phyloP scores from a whole-genome alignment of 2,797 vertebrate genomes.

The Anolis apletophallus region DNA sequence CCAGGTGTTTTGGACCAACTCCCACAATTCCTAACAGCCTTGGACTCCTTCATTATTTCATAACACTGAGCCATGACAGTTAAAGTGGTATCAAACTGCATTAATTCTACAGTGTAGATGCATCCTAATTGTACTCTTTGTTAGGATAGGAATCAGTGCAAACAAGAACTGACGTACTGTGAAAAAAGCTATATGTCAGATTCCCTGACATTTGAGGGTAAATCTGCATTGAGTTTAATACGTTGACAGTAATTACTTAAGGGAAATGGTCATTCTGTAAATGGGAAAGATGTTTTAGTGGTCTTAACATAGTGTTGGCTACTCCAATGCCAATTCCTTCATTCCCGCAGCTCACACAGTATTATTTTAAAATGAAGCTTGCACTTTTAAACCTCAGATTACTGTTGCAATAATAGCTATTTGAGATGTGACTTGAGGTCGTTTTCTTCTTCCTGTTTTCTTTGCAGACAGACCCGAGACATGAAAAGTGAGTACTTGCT shows the following conservation, averaged over 20 bases:
- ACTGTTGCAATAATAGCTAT: constrained; percentile 1
- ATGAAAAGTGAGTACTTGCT: background rate
- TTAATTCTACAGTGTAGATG: background rate
- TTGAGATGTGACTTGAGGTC: background rate
- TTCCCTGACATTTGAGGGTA: constrained; percentile 8
- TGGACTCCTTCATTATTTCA: too few species aligned
- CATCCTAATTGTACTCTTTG: background rate
- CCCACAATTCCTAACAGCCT: too few species aligned
- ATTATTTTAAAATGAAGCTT: background rate
- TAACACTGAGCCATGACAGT: too few species aligned
- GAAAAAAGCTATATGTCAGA: background rate
- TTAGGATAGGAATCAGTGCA: background rate
- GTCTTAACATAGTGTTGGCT: background rate
- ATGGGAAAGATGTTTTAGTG: background rate
- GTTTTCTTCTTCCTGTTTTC: background rate
- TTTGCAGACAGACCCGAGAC: background rate
- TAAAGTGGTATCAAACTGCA: too few species aligned
- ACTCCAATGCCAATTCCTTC: background rate
- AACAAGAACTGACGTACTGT: background rate
- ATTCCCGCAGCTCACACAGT: background rate
- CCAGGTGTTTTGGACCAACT: too few species aligned
- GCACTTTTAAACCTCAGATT: background rate
- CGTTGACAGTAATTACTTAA: constrained; percentile 7
- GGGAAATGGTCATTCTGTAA: background rate
- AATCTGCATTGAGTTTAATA: background rate